These are phyloP conservation scores for Abramis brama DNA, from an alignment of 2,113 vertebrate species.

Conservation along the genomic window DNA sequence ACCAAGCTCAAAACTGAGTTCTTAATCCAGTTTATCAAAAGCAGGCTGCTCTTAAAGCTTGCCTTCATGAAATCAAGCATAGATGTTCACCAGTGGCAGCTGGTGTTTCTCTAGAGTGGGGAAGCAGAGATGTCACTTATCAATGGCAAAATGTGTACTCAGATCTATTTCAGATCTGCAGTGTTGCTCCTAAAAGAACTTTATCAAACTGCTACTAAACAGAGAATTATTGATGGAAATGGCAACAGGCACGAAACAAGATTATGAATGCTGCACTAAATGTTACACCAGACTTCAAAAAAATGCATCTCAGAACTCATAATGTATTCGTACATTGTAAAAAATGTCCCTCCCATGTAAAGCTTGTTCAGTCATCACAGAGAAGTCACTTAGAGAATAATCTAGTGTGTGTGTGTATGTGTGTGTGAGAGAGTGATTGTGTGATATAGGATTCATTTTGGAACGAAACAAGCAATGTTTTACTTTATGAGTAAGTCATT, in stretches of 20 bases:
- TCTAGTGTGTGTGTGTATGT: too few relatives aligned
- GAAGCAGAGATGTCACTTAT: conserved; percentile 3
- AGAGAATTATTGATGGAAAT: background rate
- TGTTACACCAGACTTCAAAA: background rate
- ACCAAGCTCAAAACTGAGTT: conserved; percentile 4
- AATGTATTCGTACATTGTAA: background rate
- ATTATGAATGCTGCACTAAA: background rate
- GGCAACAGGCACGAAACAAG: background rate
- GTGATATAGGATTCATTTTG: too few relatives aligned
- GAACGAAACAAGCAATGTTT: too few relatives aligned
- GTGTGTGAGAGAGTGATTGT: too few relatives aligned
- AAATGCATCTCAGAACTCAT: background rate
- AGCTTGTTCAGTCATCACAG: background rate
- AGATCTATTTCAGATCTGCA: conserved; percentile 4
- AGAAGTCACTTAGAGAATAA: background rate
- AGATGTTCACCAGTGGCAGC: conserved; percentile 7
- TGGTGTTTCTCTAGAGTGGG: background rate
- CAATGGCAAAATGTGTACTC: background rate
- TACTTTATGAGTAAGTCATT: too few relatives aligned
- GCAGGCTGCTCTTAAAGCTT: conserved; percentile 14
- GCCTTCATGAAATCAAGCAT: conserved; percentile 3
- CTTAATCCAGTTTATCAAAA: conserved; percentile 24
- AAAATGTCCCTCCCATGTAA: background rate
- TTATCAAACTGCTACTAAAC: conserved; percentile 2
- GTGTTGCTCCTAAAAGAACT: background rate